These are phyloP conservation scores for Drosophila gaucha DNA, from an alignment of 2,888 invertebrate genomes.

Conservation along the genomic window DNA sequence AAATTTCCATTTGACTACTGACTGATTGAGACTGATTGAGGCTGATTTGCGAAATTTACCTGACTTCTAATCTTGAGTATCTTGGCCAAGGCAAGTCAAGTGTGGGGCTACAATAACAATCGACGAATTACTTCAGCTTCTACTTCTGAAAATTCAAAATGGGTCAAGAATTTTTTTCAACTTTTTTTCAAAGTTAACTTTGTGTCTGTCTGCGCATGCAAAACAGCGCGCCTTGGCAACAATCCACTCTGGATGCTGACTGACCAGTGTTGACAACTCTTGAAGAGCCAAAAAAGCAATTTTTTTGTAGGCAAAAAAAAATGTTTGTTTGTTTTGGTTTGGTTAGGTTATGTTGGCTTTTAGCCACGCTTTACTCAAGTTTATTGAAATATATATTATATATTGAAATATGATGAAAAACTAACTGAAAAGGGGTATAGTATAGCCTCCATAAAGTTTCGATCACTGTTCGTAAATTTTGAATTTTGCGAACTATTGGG, in stretches of 20 bases:
- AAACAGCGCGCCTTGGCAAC: conserved; percentile 14
- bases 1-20: conserved; percentile 9
- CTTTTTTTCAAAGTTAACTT: conserved; percentile 16
- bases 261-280: conserved; percentile 10
- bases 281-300: neutral
- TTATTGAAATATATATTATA: too few relatives aligned
- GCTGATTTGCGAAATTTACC: neutral
- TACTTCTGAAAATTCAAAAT: conserved; percentile 26
- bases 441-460: too few relatives aligned
- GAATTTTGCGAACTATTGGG: too few relatives aligned
- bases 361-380: neutral
- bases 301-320: neutral
- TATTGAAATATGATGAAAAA: too few relatives aligned
- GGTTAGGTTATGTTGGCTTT: neutral
- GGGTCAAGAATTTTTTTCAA: conserved; percentile 48
- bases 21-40: conserved; percentile 11
- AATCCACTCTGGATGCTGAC: conserved; percentile 38
- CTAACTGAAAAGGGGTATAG: too few relatives aligned
- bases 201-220: conserved; percentile 29
- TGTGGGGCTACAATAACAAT: conserved; percentile 20
- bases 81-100: conserved; percentile 48
- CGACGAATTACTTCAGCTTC: conserved; percentile 12
- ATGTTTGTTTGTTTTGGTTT: too few relatives aligned
- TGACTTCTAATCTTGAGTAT: conserved; percentile 22
- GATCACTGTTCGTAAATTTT: too few relatives aligned